These are phyloP conservation scores for Sander lucioperca DNA, from an alignment of 2,113 vertebrate species.

Conservation along the genomic window DNA sequence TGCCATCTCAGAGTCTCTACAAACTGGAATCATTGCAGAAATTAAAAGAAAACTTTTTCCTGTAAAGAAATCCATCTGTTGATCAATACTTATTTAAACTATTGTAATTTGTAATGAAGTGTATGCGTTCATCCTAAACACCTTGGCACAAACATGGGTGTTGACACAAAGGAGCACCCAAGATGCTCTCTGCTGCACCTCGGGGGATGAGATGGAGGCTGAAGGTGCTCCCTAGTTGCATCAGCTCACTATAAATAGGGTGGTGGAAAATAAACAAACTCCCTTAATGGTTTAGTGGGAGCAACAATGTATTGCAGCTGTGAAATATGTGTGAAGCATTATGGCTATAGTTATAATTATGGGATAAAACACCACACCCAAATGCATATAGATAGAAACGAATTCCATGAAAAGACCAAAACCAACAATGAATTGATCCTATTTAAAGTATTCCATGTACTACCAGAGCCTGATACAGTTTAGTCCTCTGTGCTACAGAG, in stretches of 20 bases:
- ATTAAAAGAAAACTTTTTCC: background rate
- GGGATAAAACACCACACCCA: background rate
- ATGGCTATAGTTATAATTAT: background rate
- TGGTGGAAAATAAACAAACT: constrained; percentile 37
- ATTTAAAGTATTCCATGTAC: too few species aligned
- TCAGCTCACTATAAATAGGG: constrained; percentile 48
- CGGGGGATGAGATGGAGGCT: constrained; percentile 18
- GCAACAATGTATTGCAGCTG: constrained; percentile 38
- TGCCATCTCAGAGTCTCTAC: too few species aligned
- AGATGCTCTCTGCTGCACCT: constrained; percentile 38
- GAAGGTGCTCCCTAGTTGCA: constrained; percentile 46
- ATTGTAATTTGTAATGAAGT: background rate
- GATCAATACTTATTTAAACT: background rate
- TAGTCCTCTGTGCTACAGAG: background rate
- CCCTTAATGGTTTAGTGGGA: constrained; percentile 33
- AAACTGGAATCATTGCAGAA: background rate
- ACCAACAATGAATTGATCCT: too few species aligned
- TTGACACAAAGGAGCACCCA: constrained; percentile 41
- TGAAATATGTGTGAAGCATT: constrained; percentile 24
- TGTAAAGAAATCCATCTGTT: background rate
- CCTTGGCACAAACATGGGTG: constrained; percentile 25
- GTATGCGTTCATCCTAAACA: background rate
- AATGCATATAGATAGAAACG: background rate
- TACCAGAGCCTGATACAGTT: too few species aligned
- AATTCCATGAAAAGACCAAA: background rate